Percentiles rank a stretch among this genome's conserved stretches.
Evolutionary conservation across 1,140 invertebrate species (phyloP).

Genomic region (Drosophila teissieri): DNA sequence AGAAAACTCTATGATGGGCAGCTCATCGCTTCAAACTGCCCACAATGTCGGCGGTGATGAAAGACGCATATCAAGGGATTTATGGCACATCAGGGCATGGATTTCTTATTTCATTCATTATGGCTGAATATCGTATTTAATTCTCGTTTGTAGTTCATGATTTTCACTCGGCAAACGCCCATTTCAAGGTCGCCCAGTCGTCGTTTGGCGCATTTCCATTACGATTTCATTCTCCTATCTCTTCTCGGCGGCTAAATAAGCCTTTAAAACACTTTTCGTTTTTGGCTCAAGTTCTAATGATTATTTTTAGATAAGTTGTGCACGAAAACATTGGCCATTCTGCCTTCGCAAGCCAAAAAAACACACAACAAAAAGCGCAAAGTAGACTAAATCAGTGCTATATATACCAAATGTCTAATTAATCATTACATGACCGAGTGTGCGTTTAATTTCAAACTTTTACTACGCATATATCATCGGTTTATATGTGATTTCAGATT

Average conservation of each 20-base stretch:
- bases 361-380: constrained; percentile 22
- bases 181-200: constrained; percentile 63
- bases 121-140: background rate
- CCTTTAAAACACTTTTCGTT: constrained; percentile 51
- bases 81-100: constrained; percentile 14
- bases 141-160: constrained; percentile 12
- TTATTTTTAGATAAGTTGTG: constrained; percentile 74
- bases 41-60: constrained; percentile 39
- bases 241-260: constrained; percentile 24
- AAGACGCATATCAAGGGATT: constrained; percentile 45
- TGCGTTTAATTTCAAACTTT: constrained; percentile 5
- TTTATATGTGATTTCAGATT: constrained; percentile 25
- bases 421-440: constrained; percentile 59
- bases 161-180: constrained; percentile 22
- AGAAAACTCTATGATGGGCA: constrained; percentile 9
- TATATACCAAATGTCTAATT: constrained; percentile 52
- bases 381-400: constrained; percentile 32
- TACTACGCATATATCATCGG: constrained; percentile 26
- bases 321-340: constrained; percentile 33
- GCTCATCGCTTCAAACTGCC: constrained; percentile 1
- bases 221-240: constrained; percentile 45
- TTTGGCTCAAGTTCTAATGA: constrained; percentile 75
- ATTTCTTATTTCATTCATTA: constrained; percentile 32
- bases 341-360: constrained; percentile 23
- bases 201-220: constrained; percentile 53